Evolutionary conservation across 2,797 vertebrate genomes (phyloP).

Genomic region (Amazonetta brasiliensis): DNA sequence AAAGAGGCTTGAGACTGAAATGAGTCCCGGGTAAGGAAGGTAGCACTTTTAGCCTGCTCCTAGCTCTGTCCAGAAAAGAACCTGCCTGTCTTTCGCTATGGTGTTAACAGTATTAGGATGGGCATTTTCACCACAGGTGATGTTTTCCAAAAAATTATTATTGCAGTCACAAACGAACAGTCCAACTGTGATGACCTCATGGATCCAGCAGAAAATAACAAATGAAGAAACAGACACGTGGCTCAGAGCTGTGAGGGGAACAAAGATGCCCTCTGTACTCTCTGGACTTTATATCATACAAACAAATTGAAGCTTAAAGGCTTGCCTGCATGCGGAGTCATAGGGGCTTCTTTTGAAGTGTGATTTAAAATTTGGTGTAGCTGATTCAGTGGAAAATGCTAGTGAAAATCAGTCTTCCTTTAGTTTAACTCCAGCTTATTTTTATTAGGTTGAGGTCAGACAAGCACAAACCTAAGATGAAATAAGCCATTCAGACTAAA

Average conservation of each 20-base stretch:
- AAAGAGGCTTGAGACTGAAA: not conserved
- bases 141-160: constrained; percentile 4
- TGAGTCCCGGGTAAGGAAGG: not conserved
- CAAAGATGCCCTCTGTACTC: not conserved
- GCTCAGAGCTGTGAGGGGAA: not conserved
- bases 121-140: not conserved
- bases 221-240: not conserved
- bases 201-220: constrained; percentile 36
- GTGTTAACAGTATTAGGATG: not conserved
- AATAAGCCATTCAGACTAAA: not conserved
- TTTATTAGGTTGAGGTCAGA: not conserved
- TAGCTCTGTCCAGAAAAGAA: not conserved
- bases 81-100: not conserved
- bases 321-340: not conserved
- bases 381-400: not conserved
- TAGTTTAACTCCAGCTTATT: not conserved
- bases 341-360: not conserved
- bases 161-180: constrained; percentile 30
- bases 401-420: not conserved
- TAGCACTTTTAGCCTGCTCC: not conserved
- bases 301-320: constrained; percentile 28
- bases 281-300: not conserved
- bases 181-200: constrained; percentile 36
- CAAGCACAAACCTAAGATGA: not conserved
- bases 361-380: not conserved